Base-by-base conservation (phyloP, 2,797 vertebrate genomes). In the Acrossocheilus fasciatus region DNA sequence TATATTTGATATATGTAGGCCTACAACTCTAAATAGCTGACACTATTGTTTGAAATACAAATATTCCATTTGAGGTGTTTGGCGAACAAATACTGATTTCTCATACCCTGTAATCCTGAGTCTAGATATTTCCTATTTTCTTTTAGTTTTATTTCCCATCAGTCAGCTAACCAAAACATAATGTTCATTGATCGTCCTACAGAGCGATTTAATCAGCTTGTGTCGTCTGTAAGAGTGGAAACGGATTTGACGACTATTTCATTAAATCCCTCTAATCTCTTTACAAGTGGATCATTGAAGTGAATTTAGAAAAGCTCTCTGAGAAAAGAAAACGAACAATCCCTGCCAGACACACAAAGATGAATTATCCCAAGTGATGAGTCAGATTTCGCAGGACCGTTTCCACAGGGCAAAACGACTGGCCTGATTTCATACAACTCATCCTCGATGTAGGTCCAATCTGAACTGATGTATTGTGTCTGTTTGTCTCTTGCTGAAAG, bases 241-340 rank as follows among this genome's bases (percentile, higher is more conserved):
- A 47, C 15, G 59, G 82, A 84, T 84, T 84, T 68, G 82, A 39
- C 23, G 20, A 66, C 57, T 75, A 26, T 81, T 81, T 81, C 79
- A 81, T 81, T 81, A 76, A 84, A 34, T 66, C 82, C 82, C 82
- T 84, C 34, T 77, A 77, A 84, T 84, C 73, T 77, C 73, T 77
- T 84, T 68, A 68, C 57, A 68, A 68, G 73, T 52, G 34, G 82
- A 84, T 84, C 82, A 77, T 52, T 68, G 73, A 68, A 68, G 73
- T 84, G 82, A 84, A 76, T 84, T 66, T 84, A 84, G 82, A 76
- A 43, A 84, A 68, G 20, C 45, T 77, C 34, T 77, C 15, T 9
- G 45, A 77, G 34, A 73, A 54, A 26, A 77, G 73, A 76, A 76
- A 84, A 64, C 18, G 14, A 84, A 52, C 30, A 52, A n/a, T 17